Base-by-base conservation (phyloP, 1,140 invertebrate species). In the Drosophila sp. region DNA sequence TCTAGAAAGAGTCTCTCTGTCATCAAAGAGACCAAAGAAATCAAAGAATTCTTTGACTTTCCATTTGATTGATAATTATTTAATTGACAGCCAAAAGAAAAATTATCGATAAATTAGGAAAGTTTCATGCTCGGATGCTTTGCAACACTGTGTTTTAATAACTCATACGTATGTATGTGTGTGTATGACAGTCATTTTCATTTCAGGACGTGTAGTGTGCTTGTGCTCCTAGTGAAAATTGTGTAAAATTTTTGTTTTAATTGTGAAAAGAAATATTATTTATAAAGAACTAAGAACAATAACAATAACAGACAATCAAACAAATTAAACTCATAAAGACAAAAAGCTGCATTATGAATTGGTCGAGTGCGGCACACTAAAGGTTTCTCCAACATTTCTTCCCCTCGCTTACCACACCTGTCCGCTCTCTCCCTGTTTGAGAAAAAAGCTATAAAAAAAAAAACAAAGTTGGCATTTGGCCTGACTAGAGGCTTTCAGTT, bases 401-500 rank as follows among this genome's bases (percentile, higher is more conserved):
- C 8, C 50, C 27, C 4, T 10, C 17, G 0, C 47, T 8, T 10
- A 8, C 8, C 10, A 11, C 23, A 0, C 47, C 5, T 5, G 4
- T 3, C 6, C 47, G 5, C 8, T 7, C 25, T 27, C 4, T 44
- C 17, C 44, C 44, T 2, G 7, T 47, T 25, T 17, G 5, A 35
- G 10, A 35, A 35, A 6, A 35, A 35, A 35, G 7, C 10, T 8
- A 38, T n/a, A 4, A 38, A 38, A 11, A 10, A 38, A 4, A 11
- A 38, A 38, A 38, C 35, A 7, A 50, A 50, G 44, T 50, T 50
- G 23, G 44, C 44, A 27, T 50, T 50, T 50, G 44, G 25, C 44
- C 44, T 50, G 44, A 10, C 44, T 2, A 27, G 55, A 63, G 77
- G 72, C 81, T 63, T 78, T 76, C 50, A 65, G 73, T 70, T 84